phyloP scores from a whole-genome alignment of 2,113 vertebrate species.

The Onychorhynchus coronatus region DNA sequence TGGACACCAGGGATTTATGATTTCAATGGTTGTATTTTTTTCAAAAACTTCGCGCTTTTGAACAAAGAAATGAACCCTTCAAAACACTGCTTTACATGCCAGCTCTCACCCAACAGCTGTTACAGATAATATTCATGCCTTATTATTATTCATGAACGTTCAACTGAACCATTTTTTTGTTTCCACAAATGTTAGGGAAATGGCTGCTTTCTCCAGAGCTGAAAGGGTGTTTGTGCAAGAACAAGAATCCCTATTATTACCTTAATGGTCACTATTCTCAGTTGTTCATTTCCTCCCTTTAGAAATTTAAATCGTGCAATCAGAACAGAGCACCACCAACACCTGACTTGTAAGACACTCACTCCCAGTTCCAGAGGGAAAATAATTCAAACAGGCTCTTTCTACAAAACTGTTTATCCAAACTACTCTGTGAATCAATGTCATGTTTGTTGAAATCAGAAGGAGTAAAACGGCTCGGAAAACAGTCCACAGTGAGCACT shows the following conservation, averaged over 20 bases:
- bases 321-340: background rate
- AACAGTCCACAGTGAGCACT: background rate
- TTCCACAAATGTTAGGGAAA: conserved; percentile 13
- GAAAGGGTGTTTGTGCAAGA: conserved; percentile 23
- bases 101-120: conserved; percentile 18
- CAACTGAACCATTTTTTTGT: conserved; percentile 8
- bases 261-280: conserved; percentile 7
- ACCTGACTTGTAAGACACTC: background rate
- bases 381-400: background rate
- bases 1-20: background rate
- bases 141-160: conserved; percentile 5
- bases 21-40: background rate
- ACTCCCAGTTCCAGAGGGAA: background rate
- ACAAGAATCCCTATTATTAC: conserved; percentile 24
- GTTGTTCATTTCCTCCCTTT: background rate
- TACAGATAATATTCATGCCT: background rate
- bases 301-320: background rate
- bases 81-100: background rate
- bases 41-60: background rate
- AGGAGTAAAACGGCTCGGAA: background rate
- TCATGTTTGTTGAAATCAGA: background rate
- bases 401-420: background rate
- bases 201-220: conserved; percentile 17
- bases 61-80: background rate
- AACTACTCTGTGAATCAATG: background rate